These are phyloP conservation scores for Lophura swinhoii DNA, from an alignment of 2,797 vertebrate genomes.

Conservation along the genomic window DNA sequence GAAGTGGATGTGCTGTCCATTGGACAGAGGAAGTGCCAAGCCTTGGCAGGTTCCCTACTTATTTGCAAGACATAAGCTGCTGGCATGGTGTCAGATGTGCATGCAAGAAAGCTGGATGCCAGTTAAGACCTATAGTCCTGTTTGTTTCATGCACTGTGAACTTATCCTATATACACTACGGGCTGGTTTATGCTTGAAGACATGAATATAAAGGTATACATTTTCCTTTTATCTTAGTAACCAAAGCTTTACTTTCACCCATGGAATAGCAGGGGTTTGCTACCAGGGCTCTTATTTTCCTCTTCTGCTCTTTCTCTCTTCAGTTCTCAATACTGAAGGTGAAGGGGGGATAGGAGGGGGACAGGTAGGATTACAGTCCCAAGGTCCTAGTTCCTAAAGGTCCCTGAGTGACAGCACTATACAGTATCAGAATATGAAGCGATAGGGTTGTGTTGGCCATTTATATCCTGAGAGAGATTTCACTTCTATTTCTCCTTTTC, in stretches of 20 bases:
- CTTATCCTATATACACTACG: conserved; percentile 54
- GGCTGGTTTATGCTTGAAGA: conserved; percentile 49
- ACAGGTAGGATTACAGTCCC: conserved; percentile 56
- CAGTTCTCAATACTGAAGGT: conserved; percentile 16
- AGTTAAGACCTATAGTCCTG: conserved; percentile 52
- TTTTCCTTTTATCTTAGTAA: conserved; percentile 7
- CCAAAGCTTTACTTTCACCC: conserved; percentile 31
- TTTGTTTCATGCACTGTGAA: conserved; percentile 66
- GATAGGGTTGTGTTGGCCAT: conserved; percentile 28
- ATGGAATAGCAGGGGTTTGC: conserved; percentile 40
- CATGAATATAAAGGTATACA: conserved; percentile 32
- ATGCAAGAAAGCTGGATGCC: conserved; percentile 59
- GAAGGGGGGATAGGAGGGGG: background rate
- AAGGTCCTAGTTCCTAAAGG: conserved; percentile 70
- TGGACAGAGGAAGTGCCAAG: conserved; percentile 55
- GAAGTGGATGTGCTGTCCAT: conserved; percentile 39
- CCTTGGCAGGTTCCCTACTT: conserved; percentile 43
- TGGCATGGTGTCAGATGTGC: conserved; percentile 45
- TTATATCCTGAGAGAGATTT: conserved; percentile 73
- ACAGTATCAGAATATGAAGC: conserved; percentile 70
- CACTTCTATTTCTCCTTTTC: conserved; percentile 28
- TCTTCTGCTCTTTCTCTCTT: background rate
- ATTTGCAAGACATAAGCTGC: conserved; percentile 68
- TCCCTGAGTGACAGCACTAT: conserved; percentile 74
- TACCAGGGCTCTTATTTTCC: background rate